Base-by-base conservation (phyloP, 2,888 invertebrate genomes). In the Scotopteryx bipunctaria region DNA sequence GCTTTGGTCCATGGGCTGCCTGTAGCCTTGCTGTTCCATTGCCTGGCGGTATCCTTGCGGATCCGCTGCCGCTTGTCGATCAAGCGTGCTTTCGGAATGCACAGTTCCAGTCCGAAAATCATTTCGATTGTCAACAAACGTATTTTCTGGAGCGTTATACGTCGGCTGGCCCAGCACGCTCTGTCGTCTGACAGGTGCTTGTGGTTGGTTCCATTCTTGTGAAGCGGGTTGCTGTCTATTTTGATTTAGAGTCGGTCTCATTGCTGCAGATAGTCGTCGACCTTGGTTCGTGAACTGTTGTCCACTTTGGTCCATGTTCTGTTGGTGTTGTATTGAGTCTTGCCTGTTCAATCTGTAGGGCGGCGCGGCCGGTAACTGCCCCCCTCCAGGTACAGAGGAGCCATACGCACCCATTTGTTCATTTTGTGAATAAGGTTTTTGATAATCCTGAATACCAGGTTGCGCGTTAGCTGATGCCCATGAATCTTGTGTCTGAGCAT, bases 61-160 rank as follows among this genome's bases (percentile, higher is more conserved):
- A 59, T 83, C 84, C 15, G 71, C 63, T 35, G 67, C 60, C 25
- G 66, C 59, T 67, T 79, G 78, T 50, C 78, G 60, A 19, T 61
- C 61, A 9, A 78, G 67, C 37, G 76, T 71, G 23, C 78, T 79
- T 59, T 89, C 89, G 17, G 87, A 83, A 66, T 83, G 80, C 32
- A 87, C 78, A n/a, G 82, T 83, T 32, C 87, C 89, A 5, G 79
- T 81, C 31, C 88, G 80, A 46, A 82, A 71, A 38, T 86, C 88
- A 56, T 76, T 83, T 54, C 83, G 74, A 36, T 80, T 76, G 47
- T 88, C 89, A 3, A 78, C 69, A 38, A 80, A 85, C 2, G 69
- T 57, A 52, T 72, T 77, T 9, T 78, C 79, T 64, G 81, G 87
- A 3, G 78, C 58, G 35, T 83, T 81, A 29, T 70, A 73, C 27